Conservation (phyloP, 35 echinoderm and acorn worm species). For the Acanthaster planci region DNA sequence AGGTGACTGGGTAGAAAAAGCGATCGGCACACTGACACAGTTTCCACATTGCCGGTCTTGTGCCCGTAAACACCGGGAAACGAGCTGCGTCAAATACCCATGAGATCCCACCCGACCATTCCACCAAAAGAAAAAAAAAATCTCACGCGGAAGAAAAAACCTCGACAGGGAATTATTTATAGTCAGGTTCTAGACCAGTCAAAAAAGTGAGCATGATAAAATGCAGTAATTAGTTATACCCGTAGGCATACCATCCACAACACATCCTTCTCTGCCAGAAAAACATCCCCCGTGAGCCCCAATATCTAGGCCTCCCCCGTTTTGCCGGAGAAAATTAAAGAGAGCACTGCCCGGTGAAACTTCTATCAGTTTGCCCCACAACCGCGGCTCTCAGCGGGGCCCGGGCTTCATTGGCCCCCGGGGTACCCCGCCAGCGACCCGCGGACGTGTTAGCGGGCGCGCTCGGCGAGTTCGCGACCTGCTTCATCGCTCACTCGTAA, state of each 20-base stretch:
- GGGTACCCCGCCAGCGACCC: background rate
- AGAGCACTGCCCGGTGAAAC: slow-evolving; percentile 7
- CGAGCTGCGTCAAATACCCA: background rate
- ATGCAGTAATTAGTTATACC: slow-evolving; percentile 13
- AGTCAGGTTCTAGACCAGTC: background rate
- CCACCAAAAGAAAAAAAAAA: background rate
- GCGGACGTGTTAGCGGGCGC: slow-evolving; percentile 3
- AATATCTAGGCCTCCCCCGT: slow-evolving; percentile 10
- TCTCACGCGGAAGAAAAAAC: too few relatives aligned
- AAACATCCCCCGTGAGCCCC: slow-evolving; percentile 12
- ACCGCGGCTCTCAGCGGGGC: background rate
- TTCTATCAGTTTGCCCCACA: background rate
- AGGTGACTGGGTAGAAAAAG: background rate
- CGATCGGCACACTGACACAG: background rate
- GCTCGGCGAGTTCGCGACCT: slow-evolving; percentile 17
- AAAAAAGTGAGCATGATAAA: slow-evolving; percentile 27
- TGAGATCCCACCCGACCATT: background rate
- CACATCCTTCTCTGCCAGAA: slow-evolving; percentile 15
- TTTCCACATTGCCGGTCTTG: background rate
- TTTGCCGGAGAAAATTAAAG: slow-evolving; percentile 18
- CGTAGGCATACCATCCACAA: slow-evolving; percentile 10
- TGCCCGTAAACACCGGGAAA: background rate
- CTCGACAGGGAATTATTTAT: slow-evolving; percentile 10
- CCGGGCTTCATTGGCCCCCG: slow-evolving; percentile 8
- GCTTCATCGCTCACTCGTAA: background rate